Base-by-base conservation (phyloP, 2,113 vertebrate genomes). In the Lanius collurio region DNA sequence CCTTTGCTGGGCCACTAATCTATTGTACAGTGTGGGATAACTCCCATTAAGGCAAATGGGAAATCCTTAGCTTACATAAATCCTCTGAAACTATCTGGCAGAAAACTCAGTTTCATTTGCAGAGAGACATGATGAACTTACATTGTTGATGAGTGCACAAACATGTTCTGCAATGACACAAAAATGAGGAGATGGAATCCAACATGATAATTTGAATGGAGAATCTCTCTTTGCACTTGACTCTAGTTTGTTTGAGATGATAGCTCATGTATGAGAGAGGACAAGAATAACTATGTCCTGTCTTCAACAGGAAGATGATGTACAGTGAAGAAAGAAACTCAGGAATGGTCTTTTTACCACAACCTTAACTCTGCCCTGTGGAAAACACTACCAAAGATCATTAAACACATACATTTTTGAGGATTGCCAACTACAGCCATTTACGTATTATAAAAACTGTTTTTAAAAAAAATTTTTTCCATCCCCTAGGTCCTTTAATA, bases 21-120 rank as follows among this genome's bases (percentile, higher is more conserved):
- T 77, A 44, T 56, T 88, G 68, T 91, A 37, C 59, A 56, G 71
- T 13, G 47, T 7, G 2, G 78, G 59, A 50, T 86, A 95, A 67
- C 59, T 91, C 50, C 78, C 71, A 56, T 70, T 88, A 90, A 94
- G 35, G 71, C 67, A 93, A 90, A 94, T 52, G 49, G 85, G 47
- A 96, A 90, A 94, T 53, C 75, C 63, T 75, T 44, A 62, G 21
- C 8, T 90, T 55, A 37, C 50, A 83, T 81, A 94, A 87, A 95
- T 90, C 55, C 81, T 82, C 53, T 87, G 60, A 37, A 93, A 87
- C 37, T 78, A 59, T 63, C 68, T 77, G 47, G 39, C 19, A 90
- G 41, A 77, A 95, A 92, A 37, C 68, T 49, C 39, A 90, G 33
- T 41, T 92, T 83, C 67, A 64, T 44, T 42, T 59, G 30, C 42